These are phyloP conservation scores for Drosophila koepferae DNA, from an alignment of 2,888 invertebrate genomes.

Conservation along the genomic window DNA sequence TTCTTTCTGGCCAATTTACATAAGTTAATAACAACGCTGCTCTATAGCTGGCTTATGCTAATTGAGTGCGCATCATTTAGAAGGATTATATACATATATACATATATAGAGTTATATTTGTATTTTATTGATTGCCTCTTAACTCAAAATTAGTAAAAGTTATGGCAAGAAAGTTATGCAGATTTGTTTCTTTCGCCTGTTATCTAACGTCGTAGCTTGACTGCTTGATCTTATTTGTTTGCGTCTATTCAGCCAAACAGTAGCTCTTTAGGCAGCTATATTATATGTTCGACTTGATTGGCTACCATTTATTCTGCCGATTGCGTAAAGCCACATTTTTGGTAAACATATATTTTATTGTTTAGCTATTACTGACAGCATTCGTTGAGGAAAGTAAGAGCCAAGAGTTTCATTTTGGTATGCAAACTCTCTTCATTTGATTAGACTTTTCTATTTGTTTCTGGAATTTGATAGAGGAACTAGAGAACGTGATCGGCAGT, in stretches of 20 bases:
- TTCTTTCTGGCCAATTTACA: slow-evolving; percentile 38
- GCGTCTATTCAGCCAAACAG: not conserved
- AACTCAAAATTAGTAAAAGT: slow-evolving; percentile 47
- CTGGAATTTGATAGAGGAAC: not conserved
- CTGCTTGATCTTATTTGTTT: slow-evolving; percentile 39
- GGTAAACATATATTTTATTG: not conserved
- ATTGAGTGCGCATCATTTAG: slow-evolving; percentile 40
- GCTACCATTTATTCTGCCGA: not conserved
- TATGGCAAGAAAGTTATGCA: slow-evolving; percentile 60
- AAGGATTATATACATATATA: slow-evolving; percentile 42
- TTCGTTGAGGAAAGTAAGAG: not conserved
- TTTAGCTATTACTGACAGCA: not conserved
- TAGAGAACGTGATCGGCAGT: not conserved
- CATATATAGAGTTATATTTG: not conserved
- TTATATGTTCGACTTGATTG: not conserved
- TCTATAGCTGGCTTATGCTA: slow-evolving; percentile 46
- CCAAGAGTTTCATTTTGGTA: not conserved
- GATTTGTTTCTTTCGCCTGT: slow-evolving; percentile 31
- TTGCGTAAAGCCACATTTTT: too few relatives aligned
- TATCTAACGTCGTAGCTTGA: slow-evolving; percentile 26
- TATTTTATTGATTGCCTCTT: not conserved
- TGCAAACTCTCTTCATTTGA: not conserved
- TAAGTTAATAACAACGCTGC: slow-evolving; percentile 31
- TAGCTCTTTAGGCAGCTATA: slow-evolving; percentile 24
- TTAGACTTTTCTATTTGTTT: not conserved